phyloP scores from a whole-genome alignment of 2,113 vertebrate species.

The Etheostoma spectabile region DNA sequence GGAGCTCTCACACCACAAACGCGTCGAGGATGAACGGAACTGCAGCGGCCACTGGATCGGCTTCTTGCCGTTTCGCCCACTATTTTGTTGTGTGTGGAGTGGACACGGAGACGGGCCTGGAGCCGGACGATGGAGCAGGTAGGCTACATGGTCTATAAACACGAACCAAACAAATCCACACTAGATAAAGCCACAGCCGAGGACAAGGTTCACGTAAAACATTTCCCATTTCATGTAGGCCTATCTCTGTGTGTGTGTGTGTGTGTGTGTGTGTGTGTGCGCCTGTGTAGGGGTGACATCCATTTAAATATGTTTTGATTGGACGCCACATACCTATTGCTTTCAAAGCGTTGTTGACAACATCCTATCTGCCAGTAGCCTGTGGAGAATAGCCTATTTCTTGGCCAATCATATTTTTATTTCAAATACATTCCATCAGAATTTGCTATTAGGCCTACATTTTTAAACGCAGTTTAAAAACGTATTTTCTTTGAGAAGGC shows the following conservation, averaged over 20 bases:
- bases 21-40: constrained; percentile 74
- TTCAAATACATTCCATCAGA: background rate
- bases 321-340: background rate
- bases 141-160: constrained; percentile 31
- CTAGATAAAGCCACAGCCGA: background rate
- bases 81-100: constrained; percentile 94
- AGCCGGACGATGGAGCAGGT: constrained; percentile 94
- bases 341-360: constrained; percentile 41
- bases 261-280: background rate
- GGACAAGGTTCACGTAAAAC: background rate
- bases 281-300: constrained; percentile 19
- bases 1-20: constrained; percentile 37
- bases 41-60: constrained; percentile 70
- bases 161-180: background rate
- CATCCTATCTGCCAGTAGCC: background rate
- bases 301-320: constrained; percentile 34
- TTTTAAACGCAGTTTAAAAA: background rate
- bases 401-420: background rate
- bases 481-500: background rate
- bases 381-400: background rate
- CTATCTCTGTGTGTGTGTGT: constrained; percentile 13
- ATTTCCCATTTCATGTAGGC: background rate
- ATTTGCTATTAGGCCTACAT: background rate
- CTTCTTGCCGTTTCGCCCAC: constrained; percentile 92
- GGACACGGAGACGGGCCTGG: constrained; percentile 93